phyloP scores from a whole-genome alignment of 2,888 invertebrate species.

The Drosophila bunnanda region DNA sequence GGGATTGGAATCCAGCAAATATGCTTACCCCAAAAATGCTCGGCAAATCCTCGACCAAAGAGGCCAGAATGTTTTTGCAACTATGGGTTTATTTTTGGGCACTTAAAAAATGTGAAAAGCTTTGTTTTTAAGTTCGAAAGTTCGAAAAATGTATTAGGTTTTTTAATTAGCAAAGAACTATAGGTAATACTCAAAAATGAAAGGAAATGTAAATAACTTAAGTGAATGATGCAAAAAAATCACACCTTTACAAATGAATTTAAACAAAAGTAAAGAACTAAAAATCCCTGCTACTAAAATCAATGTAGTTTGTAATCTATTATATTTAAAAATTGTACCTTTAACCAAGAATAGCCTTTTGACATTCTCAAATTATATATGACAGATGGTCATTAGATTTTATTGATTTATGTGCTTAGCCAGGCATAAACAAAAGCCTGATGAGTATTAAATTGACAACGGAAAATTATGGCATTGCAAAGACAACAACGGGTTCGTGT shows the following conservation, averaged over 20 bases:
- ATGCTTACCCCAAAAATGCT: slow-evolving; percentile 20
- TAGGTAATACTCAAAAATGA: too few species aligned
- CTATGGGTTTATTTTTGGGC: too few species aligned
- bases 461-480: slow-evolving; percentile 16
- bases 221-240: too few species aligned
- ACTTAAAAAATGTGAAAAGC: neutral
- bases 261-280: too few species aligned
- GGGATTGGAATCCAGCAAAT: slow-evolving; percentile 21
- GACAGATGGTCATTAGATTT: slow-evolving; percentile 35
- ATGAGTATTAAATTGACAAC: slow-evolving; percentile 30
- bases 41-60: slow-evolving; percentile 1
- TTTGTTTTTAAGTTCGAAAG: neutral
- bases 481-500: slow-evolving; percentile 31
- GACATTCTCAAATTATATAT: slow-evolving; percentile 28
- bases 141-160: too few species aligned
- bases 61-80: neutral
- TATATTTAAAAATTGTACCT: neutral
- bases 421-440: slow-evolving; percentile 4
- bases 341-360: slow-evolving; percentile 3
- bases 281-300: neutral
- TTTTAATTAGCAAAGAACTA: too few species aligned
- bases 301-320: neutral
- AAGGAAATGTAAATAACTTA: neutral
- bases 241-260: neutral
- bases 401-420: slow-evolving; percentile 20